phyloP scores from a whole-genome alignment of 2,797 vertebrate genomes.

The Mareca penelope region DNA sequence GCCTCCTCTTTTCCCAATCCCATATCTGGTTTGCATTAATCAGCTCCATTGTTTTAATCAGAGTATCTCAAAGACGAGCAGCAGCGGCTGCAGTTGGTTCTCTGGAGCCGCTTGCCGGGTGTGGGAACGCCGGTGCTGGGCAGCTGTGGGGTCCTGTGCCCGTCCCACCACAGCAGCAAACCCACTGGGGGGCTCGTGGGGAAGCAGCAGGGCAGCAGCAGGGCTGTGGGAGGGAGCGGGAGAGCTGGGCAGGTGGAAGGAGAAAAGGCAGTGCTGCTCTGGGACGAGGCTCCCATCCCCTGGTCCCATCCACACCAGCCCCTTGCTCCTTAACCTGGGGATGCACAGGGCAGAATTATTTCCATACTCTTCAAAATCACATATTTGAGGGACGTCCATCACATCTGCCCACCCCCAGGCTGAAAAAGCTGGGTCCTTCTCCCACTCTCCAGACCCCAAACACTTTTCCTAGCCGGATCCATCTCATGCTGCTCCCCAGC shows the following conservation, averaged over 20 bases:
- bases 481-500: neutral
- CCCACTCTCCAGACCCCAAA: fast-evolving
- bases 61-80: neutral
- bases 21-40: constrained; percentile 42
- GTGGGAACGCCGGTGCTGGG: neutral
- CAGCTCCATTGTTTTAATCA: constrained; percentile 10
- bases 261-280: too few relatives aligned
- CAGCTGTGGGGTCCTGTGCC: neutral
- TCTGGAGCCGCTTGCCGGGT: neutral
- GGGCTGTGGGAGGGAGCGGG: neutral
- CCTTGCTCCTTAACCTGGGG: neutral
- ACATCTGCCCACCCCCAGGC: neutral
- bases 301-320: neutral
- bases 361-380: neutral
- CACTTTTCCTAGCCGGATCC: fast-evolving
- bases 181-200: neutral
- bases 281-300: neutral
- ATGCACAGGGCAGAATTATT: neutral
- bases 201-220: neutral
- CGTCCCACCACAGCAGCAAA: neutral
- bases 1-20: neutral
- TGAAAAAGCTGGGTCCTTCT: neutral
- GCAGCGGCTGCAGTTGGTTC: fast-evolving
- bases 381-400: neutral
- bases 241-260: neutral